Percentiles rank a stretch among this genome's conserved stretches.
Conservation (phyloP, 2,797 vertebrate genomes). For the Microctenopoma steveboyesi region DNA sequence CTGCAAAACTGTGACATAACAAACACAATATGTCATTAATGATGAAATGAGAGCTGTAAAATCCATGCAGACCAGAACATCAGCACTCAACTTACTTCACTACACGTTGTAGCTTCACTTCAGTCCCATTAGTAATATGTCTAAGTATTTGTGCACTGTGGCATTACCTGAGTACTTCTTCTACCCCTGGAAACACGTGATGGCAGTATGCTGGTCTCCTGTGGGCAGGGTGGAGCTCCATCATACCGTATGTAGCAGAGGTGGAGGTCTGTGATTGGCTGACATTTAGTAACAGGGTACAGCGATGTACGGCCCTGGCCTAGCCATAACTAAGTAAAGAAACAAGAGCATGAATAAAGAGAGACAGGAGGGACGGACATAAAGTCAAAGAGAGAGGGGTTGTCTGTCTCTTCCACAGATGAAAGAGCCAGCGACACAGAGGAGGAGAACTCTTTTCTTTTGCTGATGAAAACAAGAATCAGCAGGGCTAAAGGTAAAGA, state of each 20-base stretch:
- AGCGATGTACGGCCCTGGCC: conserved; percentile 1
- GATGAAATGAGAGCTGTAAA: too few species aligned
- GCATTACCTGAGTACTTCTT: not conserved
- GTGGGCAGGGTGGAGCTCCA: not conserved
- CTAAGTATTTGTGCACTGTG: not conserved
- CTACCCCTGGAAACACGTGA: not conserved
- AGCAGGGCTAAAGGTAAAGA: conserved; percentile 81
- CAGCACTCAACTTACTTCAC: not conserved
- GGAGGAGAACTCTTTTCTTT: conserved; percentile 83
- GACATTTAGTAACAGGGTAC: conserved; percentile 18
- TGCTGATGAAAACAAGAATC: conserved; percentile 85
- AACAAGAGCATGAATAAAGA: conserved; percentile 54
- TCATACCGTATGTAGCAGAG: conserved; percentile 1
- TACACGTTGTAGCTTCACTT: not conserved
- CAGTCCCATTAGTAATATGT: too few species aligned
- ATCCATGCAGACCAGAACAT: too few species aligned
- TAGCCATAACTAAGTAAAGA: conserved; percentile 61
- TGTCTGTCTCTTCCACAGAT: conserved; percentile 77
- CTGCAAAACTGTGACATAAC: too few species aligned
- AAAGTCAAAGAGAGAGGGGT: conserved; percentile 49
- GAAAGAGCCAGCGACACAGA: conserved; percentile 76
- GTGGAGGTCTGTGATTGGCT: conserved; percentile 27
- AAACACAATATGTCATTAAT: too few species aligned
- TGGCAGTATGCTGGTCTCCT: not conserved
- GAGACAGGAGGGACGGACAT: conserved; percentile 50